Evolutionary conservation across 1,140 invertebrate genomes (phyloP), one percentile per base, ranked within the genome.

Genomic region (Physella acuta): DNA sequence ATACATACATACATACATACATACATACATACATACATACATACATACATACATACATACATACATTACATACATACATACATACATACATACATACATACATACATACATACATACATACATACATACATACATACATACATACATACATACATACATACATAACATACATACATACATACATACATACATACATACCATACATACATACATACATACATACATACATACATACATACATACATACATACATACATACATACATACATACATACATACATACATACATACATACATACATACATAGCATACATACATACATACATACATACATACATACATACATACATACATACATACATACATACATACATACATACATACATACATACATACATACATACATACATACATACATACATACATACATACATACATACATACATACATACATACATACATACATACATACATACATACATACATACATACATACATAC

Each of bases 1-100:
- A 56, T 56, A 56, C 53, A 56, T 56, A 56, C 53, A 56, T 56
- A 56, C 53, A 56, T 56, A 56, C 53, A 56, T 56, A 56, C 53
- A 56, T 56, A 56, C 53, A 56, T 56, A 56, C 53, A 56, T 56
- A 56, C 53, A 56, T 56, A 56, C 53, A 56, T 56, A 26, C 53
- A 56, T 56, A 26, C 53, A 56, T 56, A 26, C 53, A 56, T 56
- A 26, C 53, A n/a, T n/a, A n/a, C n/a, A n/a, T n/a, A n/a, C n/a
- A n/a, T n/a, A n/a, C n/a, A n/a, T n/a, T n/a, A n/a, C n/a, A n/a
- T n/a, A n/a, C n/a, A n/a, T n/a, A n/a, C n/a, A n/a, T n/a, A n/a
- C n/a, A n/a, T n/a, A n/a, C n/a, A 56, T 56, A 26, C 53, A 56
- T 56, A 26, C 53, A 56, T 56, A 56, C 53, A 28, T 56, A 56